Evolutionary conservation across 2,797 vertebrate genomes (phyloP), one percentile per base, ranked within the genome.

Genomic region (Podargus strigoides): DNA sequence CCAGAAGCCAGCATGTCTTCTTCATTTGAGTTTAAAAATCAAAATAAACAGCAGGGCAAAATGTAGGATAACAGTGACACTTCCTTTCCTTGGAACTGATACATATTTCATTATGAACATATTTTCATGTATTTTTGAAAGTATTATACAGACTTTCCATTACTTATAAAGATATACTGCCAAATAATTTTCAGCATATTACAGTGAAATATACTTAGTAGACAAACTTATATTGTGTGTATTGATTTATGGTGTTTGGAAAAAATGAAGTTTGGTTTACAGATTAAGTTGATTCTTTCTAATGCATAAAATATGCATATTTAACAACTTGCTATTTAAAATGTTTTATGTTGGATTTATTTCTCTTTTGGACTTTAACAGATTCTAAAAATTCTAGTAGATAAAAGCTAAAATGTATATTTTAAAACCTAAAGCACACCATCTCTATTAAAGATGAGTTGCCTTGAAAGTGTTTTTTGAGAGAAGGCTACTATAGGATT

Each of bases 31-130:
- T 22, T 85, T 77, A 81, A 69, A 28, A 69, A 86, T 42, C 58
- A 56, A 88, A 95, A 91, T 76, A 88, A 95, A 82, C 16, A 76
- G 34, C 70, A 87, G 62, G 36, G 32, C 28, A 90, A 85, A 95
- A 73, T 24, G 34, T 21, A 78, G 5, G 9, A 9, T 58, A 72
- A 81, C 6, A 73, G 41, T 50, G 47, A 50, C 28, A 42, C 10
- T 63, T 73, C 27, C 1, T 41, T 79, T 78, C 52, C 62, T 88
- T 85, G 67, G 60, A 93, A 76, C 41, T 36, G 10, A 56, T 36
- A 19, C 2, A 3, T 49, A 56, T 79, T 69, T 96, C 74, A 55
- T 66, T 50, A 47, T 32, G n/a, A 93, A 85, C 2, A 3, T 34
- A 62, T 62, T 91, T 90, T 58, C 28, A 49, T 39, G 26, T 66